Evolutionary conservation across 2,888 invertebrate species (phyloP).

Genomic region (Tricholauxania praeusta): DNA sequence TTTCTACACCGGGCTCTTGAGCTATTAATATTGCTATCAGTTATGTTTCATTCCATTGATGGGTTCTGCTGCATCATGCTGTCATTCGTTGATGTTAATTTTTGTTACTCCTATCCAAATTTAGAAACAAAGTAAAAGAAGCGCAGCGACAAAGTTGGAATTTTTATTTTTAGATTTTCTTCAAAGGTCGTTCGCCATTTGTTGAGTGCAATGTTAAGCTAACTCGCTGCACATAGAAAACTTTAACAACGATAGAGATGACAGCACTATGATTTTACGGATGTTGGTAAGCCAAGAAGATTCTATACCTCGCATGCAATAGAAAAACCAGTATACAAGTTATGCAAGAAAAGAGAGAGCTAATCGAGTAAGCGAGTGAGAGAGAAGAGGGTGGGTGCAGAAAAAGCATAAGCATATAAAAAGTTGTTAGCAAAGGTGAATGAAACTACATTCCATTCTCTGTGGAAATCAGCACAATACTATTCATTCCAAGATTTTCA

Average conservation of each 20-base stretch:
- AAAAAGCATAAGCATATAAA: not conserved
- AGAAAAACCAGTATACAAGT: not conserved
- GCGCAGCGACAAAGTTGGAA: not conserved
- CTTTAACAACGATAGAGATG: no score
- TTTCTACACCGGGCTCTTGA: no score
- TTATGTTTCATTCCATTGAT: not conserved
- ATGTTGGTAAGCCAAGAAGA: conserved; percentile 13
- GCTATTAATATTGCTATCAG: no score
- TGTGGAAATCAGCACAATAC: conserved; percentile 35
- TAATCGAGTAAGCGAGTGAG: not conserved
- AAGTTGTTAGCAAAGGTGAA: conserved; percentile 45
- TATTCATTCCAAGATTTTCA: no score
- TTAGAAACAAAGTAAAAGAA: not conserved
- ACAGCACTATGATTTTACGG: not conserved
- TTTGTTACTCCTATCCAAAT: not conserved
- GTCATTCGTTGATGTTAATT: conserved; percentile 2
- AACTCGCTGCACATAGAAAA: no score
- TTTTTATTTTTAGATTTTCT: conserved; percentile 58
- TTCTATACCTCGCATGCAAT: not conserved
- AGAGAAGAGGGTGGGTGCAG: not conserved
- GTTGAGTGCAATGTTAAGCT: conserved; percentile 2
- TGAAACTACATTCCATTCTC: conserved; percentile 51
- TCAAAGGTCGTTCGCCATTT: conserved; percentile 46
- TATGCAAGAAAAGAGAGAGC: no score
- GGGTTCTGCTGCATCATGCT: not conserved